phyloP scores from a whole-genome alignment of 2,888 invertebrate species.

The Mythimna ferrago region DNA sequence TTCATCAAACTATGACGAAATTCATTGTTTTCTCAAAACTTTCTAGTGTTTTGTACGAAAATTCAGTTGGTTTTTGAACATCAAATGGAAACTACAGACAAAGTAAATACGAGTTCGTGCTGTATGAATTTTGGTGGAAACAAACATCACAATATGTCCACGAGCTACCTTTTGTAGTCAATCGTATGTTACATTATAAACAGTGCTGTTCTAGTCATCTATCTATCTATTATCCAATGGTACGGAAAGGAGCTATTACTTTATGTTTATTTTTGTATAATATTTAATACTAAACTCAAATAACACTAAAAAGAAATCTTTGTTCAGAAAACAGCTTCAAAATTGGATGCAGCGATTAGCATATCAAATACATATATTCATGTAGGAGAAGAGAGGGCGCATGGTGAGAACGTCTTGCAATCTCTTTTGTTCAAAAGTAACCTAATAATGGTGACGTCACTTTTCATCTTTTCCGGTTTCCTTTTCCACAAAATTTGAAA shows the following conservation, averaged over 20 bases:
- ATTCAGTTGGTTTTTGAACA: not conserved
- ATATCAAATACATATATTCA: too few relatives aligned
- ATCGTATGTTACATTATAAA: not conserved
- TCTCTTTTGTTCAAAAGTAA: too few relatives aligned
- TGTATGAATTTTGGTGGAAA: not conserved
- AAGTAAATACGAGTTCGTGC: not conserved
- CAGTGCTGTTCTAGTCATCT: not conserved
- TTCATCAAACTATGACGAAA: not conserved
- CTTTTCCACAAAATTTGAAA: too few relatives aligned
- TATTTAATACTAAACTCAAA: too few relatives aligned
- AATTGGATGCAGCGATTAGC: too few relatives aligned
- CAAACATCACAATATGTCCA: not conserved
- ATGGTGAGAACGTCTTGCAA: too few relatives aligned
- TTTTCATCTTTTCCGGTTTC: too few relatives aligned
- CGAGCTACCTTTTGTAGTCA: not conserved
- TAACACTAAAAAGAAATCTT: too few relatives aligned
- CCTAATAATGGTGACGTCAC: too few relatives aligned
- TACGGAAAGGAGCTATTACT: not conserved
- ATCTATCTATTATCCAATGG: not conserved
- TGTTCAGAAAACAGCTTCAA: too few relatives aligned
- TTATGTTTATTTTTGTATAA: too few relatives aligned
- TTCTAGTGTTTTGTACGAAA: not conserved
- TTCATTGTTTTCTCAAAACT: slow-evolving; percentile 2
- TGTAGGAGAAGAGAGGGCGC: too few relatives aligned
- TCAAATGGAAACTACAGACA: slow-evolving; percentile 3